phyloP scores from a whole-genome alignment of 2,113 vertebrate genomes.

The Aegithalos caudatus region DNA sequence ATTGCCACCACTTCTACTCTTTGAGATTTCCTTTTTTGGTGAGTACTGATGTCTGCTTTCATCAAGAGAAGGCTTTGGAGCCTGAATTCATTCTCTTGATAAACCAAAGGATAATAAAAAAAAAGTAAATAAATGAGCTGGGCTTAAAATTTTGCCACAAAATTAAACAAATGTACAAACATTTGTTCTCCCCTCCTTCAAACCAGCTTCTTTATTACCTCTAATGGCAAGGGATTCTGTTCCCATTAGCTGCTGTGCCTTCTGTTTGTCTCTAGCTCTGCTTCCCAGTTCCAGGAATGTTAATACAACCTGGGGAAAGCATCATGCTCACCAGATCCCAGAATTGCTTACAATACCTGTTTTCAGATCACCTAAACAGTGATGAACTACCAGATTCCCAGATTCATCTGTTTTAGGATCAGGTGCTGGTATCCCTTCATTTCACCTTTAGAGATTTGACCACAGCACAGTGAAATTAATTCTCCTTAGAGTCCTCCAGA shows the following conservation, averaged over 20 bases:
- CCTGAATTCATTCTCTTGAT: neutral
- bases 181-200: neutral
- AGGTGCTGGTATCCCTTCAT: neutral
- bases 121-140: neutral
- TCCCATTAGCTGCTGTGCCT: neutral
- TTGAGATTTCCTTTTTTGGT: neutral
- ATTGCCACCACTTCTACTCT: neutral
- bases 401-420: neutral
- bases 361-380: neutral
- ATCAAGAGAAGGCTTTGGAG: neutral
- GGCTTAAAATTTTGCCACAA: neutral
- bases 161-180: neutral
- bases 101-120: neutral
- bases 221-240: neutral
- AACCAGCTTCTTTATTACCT: neutral
- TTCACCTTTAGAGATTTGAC: neutral
- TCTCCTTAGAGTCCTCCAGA: neutral
- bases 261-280: neutral
- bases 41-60: neutral
- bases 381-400: neutral
- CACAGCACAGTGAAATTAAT: neutral
- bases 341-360: neutral
- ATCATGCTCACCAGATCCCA: neutral
- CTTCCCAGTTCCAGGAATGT: neutral
- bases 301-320: neutral